Evolutionary conservation across 2,113 vertebrate genomes (phyloP), one percentile per base, ranked within the genome.

Genomic region (Pan paniscus): DNA sequence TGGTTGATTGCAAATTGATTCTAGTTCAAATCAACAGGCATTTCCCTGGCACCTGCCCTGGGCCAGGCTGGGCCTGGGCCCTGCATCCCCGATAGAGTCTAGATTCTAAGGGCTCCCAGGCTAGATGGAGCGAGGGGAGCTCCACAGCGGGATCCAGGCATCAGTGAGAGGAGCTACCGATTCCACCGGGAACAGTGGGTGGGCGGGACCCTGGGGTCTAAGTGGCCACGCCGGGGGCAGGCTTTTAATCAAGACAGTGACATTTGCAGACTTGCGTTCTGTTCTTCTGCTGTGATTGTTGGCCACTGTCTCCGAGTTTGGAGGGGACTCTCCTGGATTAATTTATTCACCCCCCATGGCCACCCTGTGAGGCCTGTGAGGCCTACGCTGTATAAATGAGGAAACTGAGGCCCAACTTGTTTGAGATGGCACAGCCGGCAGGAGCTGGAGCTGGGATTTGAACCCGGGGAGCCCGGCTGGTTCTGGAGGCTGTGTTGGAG

Each of bases 381-480:
- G 38, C 1, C 3, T 2, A 38, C 0, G 1, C 8, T 59, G 46
- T 9, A 0, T 6, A 46, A 68, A 61, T 18, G 48, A 75, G 27
- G 88, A 59, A 57, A 27, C 64, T 22, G 35, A 61, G 93, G 59
- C 79, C 89, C 92, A 67, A 23, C 30, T 38, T 80, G 52, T 10
- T 73, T 10, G 1, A 55, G 17, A 18, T 4, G 6, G 6, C 52
- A 67, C 9, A 79, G 82, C 67, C 43, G 8, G 17, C 7, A 30
- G 48, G 52, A 43, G 23, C n/a, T 38, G 11, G 67, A 70, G 25
- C 78, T 79, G 32, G 64, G 61, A 6, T 67, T 68, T 68, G 72
- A 93, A 23, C 52, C 43, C 17, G 25, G 20, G 43, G 4, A 38
- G 13, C 23, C 43, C 32, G 61, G 48, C 81, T 88, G 78, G 13